phyloP scores from a whole-genome alignment of 2,113 vertebrate species.

The Scolopax mira region DNA sequence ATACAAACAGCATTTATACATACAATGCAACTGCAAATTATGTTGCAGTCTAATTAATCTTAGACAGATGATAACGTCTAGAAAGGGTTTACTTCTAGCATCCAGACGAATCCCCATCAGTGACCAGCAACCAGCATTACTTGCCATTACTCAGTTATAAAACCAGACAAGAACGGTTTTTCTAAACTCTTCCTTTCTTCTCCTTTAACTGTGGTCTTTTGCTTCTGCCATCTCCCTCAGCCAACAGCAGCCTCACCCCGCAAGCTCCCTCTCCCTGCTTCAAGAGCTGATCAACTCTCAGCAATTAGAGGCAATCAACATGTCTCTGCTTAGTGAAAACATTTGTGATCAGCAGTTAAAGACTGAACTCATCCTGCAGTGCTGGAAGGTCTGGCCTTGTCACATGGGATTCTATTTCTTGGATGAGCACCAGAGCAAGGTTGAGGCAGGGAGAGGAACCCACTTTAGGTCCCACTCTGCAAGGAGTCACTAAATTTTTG shows the following conservation, averaged over 20 bases:
- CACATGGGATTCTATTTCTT: rapidly evolving
- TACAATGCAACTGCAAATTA: background rate
- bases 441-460: background rate
- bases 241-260: rapidly evolving
- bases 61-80: background rate
- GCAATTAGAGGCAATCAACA: background rate
- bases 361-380: rapidly evolving
- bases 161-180: background rate
- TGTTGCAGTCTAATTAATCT: background rate
- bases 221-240: background rate
- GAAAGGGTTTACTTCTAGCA: background rate
- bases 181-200: background rate
- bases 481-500: background rate
- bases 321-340: background rate
- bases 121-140: background rate
- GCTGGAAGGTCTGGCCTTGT: background rate
- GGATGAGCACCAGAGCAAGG: background rate
- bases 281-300: background rate
- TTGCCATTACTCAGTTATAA: background rate
- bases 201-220: background rate
- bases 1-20: background rate
- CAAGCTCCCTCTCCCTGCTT: background rate
- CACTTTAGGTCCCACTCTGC: background rate
- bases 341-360: background rate
- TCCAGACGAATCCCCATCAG: background rate